Conservation (phyloP, 2,888 invertebrate species). For the Papilio elwesi region DNA sequence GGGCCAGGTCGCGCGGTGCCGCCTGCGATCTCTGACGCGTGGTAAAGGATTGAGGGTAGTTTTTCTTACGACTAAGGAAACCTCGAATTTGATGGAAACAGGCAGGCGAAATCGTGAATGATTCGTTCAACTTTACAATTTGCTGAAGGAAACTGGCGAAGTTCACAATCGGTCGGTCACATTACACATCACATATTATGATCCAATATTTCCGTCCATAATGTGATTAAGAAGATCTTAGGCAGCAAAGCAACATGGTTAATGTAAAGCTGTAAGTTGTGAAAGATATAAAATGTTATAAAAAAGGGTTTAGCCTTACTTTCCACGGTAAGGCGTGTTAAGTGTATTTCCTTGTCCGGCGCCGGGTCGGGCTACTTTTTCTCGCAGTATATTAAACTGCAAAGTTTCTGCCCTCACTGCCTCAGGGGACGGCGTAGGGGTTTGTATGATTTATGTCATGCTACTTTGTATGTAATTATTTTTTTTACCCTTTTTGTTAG, state of each 20-base stretch:
- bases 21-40: conserved; percentile 55
- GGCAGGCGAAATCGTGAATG: not conserved
- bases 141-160: no score
- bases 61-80: conserved; percentile 56
- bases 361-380: conserved; percentile 73
- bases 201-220: not conserved
- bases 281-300: conserved; percentile 21
- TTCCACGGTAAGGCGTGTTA: conserved; percentile 45
- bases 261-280: not conserved
- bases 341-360: conserved; percentile 60
- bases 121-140: no score
- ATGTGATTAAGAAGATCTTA: not conserved
- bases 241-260: not conserved
- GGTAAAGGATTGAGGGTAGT: conserved; percentile 76
- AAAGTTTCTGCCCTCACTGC: conserved; percentile 60
- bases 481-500: no score
- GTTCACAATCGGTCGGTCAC: no score
- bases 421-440: conserved; percentile 50
- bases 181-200: no score
- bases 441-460: conserved; percentile 70
- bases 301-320: conserved; percentile 41
- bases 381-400: conserved; percentile 78
- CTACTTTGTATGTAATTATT: not conserved
- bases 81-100: conserved; percentile 32
- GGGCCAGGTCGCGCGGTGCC: conserved; percentile 70